Evolutionary conservation across 2,888 invertebrate genomes (phyloP), one percentile per base, ranked within the genome.

Genomic region (Patella caerulea): DNA sequence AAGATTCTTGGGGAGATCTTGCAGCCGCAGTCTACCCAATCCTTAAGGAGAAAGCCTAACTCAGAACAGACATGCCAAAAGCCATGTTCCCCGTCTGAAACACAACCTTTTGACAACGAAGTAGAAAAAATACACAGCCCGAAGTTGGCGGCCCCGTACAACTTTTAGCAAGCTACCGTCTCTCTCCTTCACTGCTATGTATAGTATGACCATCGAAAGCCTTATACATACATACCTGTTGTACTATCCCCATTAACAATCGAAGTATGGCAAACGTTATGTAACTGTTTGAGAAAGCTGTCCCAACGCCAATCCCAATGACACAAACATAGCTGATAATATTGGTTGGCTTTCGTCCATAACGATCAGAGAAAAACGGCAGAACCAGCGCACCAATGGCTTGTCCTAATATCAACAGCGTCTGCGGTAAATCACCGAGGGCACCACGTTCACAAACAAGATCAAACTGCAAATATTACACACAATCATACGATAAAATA

Each of bases 351-450:
- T 69, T 59, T 19, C 74, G 59, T 17, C 74, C 74, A 69, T 65
- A 74, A 12, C 74, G 59, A 24, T 74, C 74, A 11, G 74, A 74
- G 69, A 74, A 74, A 52, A 59, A 65, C 11, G 74, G 74, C 24
- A 74, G 69, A n/a, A 52, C 19, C 5, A 65, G 52, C 12, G 74
- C 74, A 74, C 74, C 74, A 3, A 74, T 17, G 11, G 65, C 74
- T 9, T 74, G 74, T 11, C 74, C 74, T 19, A 34, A 52, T 17
- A 74, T 74, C 52, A 74, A 15, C 56, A 74, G n/a, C 12, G 74
- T 69, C 65, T 74, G 74, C 53, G 65, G 65, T 17, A 74, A 65
- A 45, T 69, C 65, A 15, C 52, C 65, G 59, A 74, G 34, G 14
- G 74, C 65, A 19, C 24, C 69, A 52, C 53, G 17, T 2, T 74